phyloP scores from a whole-genome alignment of 2,888 invertebrate species.

The Cremastobaeus sp. region DNA sequence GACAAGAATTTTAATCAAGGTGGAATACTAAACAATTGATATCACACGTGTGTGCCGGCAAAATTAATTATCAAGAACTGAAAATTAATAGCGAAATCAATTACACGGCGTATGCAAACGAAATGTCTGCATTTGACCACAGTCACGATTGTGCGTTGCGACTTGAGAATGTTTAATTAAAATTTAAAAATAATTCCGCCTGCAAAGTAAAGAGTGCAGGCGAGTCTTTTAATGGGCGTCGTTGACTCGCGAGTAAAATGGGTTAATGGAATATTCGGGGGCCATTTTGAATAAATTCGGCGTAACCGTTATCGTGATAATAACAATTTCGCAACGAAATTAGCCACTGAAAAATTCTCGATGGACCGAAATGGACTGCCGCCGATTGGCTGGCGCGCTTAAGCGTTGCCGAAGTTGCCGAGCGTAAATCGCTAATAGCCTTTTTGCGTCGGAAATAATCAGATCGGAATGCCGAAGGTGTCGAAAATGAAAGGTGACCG shows the following conservation, averaged over 20 bases:
- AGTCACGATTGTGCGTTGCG: neutral
- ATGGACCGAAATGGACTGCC: neutral
- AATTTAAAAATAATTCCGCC: constrained; percentile 20
- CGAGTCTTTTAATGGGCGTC: constrained; percentile 17
- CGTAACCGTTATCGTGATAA: constrained; percentile 16
- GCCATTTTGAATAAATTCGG: constrained; percentile 31
- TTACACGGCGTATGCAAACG: neutral
- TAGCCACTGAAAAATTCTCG: constrained; percentile 1
- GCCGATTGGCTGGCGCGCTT: too few relatives aligned
- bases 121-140: neutral
- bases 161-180: constrained; percentile 7
- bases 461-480: constrained; percentile 13
- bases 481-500: constrained; percentile 15
- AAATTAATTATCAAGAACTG: too few relatives aligned
- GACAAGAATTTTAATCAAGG: too few relatives aligned
- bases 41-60: too few relatives aligned
- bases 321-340: constrained; percentile 23
- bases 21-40: too few relatives aligned
- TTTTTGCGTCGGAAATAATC: constrained; percentile 4
- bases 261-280: constrained; percentile 23
- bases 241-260: constrained; percentile 4
- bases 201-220: neutral
- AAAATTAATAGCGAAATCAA: too few relatives aligned
- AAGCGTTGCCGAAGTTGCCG: neutral
- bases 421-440: neutral